Percentiles rank a stretch among this genome's conserved stretches.
Conservation (phyloP, 1,140 invertebrate species). For the Prorops nasuta region DNA sequence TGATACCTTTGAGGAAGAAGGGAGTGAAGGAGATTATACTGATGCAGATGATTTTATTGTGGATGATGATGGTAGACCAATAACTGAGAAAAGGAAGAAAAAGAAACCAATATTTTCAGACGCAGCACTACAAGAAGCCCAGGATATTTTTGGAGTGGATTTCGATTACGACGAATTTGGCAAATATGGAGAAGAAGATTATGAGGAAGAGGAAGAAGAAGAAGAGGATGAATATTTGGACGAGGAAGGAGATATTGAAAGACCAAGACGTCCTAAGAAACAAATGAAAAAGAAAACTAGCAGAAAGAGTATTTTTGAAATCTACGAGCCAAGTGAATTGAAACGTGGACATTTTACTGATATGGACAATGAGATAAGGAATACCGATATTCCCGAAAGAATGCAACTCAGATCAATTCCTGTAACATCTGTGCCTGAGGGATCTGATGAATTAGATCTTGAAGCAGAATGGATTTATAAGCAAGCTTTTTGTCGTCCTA, state of each 20-base stretch:
- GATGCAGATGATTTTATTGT: constrained; percentile 98
- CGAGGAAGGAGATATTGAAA: constrained; percentile 68
- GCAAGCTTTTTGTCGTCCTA: constrained; percentile 83
- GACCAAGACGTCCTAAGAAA: constrained; percentile 66
- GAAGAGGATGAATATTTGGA: constrained; percentile 76
- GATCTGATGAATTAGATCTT: constrained; percentile 84
- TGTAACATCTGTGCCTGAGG: constrained; percentile 76
- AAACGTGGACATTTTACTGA: constrained; percentile 96
- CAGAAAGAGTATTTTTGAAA: constrained; percentile 89
- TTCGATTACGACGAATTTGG: constrained; percentile 97
- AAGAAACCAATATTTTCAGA: constrained; percentile 88
- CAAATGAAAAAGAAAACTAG: constrained; percentile 74
- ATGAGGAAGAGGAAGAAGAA: constrained; percentile 78
- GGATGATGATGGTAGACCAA: constrained; percentile 91
- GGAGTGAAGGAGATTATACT: constrained; percentile 75
- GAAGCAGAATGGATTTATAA: constrained; percentile 98
- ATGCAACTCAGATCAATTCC: constrained; percentile 91
- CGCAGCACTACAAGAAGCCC: constrained; percentile 94
- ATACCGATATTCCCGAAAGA: constrained; percentile 85
- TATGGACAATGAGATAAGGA: constrained; percentile 87
- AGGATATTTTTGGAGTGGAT: constrained; percentile 98
- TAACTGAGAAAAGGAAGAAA: constrained; percentile 83
- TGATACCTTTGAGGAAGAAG: constrained; percentile 73
- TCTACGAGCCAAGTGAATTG: constrained; percentile 96
- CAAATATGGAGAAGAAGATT: constrained; percentile 83